Base-by-base conservation (phyloP, 2,113 vertebrate species). In the Varanus salvator region DNA sequence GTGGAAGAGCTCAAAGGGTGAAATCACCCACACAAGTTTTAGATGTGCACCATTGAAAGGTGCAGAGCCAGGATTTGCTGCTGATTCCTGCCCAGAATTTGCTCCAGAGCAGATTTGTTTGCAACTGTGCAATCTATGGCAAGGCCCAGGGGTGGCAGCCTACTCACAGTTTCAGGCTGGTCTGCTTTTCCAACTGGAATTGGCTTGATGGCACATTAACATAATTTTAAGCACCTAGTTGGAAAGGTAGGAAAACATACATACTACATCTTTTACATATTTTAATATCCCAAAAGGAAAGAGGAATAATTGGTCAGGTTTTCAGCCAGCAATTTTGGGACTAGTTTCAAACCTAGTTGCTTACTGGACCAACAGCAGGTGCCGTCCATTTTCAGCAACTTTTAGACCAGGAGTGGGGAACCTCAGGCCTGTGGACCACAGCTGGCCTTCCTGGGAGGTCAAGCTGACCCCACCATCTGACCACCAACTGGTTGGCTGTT, bases 101-200 rank as follows among this genome's bases (percentile, higher is more conserved):
- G 7, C 17, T 66, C 27, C 6, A 6, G 4, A 25, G 9, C 52
- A n/a, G 52, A 57, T 38, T 27, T 23, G 2, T 54, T 23, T 34
- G 38, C 2, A 50, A 76, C 23, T 4, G 29, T 85, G 82, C 82
- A 57, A 54, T 71, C 2, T 52, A 69, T 4, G 25, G 9, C 1
- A 69, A 69, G 82, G 27, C 88, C 88, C 25, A 14, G 71, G 50
- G 82, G 50, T 54, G 82, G 82, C 82, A 89, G 60, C 50, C 64
- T 71, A 38, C 19, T 69, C 60, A 60, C 25, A 75, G 38, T 52
- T 66, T 84, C 34, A 21, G 50, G 19, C 31, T 52, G 31, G 29
- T 66, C 14, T 29, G 38, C 31, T 54, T 76, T 71, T 17, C n/a
- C 66, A 81, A 71, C 48, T 34, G 21, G 8, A 1, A 52, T 17